These are phyloP conservation scores for Seison nebaliae DNA, from an alignment of 1,140 invertebrate genomes.

Conservation along the genomic window DNA sequence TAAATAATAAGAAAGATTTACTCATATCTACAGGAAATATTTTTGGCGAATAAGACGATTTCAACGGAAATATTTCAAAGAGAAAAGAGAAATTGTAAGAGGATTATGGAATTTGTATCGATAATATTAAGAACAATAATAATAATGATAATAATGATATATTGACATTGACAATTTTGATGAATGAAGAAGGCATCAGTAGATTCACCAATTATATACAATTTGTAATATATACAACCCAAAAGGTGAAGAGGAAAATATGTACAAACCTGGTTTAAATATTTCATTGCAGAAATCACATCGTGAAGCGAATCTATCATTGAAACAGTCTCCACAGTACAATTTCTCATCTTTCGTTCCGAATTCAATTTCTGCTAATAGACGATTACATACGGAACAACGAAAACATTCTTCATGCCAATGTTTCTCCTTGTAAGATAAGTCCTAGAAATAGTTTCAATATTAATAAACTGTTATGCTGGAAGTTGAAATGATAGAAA, in stretches of 20 bases:
- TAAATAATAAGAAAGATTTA: too few relatives aligned
- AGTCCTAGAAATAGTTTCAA: conserved; percentile 41
- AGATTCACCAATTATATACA: conserved; percentile 1
- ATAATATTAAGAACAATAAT: too few relatives aligned
- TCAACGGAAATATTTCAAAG: too few relatives aligned
- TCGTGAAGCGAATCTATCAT: conserved; percentile 82
- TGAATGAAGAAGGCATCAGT: too few relatives aligned
- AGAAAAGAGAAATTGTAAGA: too few relatives aligned
- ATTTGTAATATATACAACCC: background rate
- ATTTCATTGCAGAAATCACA: conserved; percentile 94
- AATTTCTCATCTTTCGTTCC: conserved; percentile 75
- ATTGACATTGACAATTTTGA: too few relatives aligned
- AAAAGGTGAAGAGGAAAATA: conserved; percentile 15
- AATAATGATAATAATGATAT: too few relatives aligned
- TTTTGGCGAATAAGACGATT: too few relatives aligned
- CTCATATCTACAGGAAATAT: too few relatives aligned
- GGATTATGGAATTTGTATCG: too few relatives aligned
- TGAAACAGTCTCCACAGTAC: conserved; percentile 95
- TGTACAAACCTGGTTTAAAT: conserved; percentile 86
- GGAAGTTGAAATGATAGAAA: background rate
- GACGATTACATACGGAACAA: conserved; percentile 82
- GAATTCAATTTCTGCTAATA: conserved; percentile 93
- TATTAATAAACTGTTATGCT: background rate
- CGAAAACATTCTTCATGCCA: conserved; percentile 95
- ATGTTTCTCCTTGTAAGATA: conserved; percentile 90